Percentiles rank a stretch among this genome's conserved stretches.
These are phyloP conservation scores for Podarcis muralis DNA, from an alignment of 2,113 vertebrate species.

Conservation along the genomic window DNA sequence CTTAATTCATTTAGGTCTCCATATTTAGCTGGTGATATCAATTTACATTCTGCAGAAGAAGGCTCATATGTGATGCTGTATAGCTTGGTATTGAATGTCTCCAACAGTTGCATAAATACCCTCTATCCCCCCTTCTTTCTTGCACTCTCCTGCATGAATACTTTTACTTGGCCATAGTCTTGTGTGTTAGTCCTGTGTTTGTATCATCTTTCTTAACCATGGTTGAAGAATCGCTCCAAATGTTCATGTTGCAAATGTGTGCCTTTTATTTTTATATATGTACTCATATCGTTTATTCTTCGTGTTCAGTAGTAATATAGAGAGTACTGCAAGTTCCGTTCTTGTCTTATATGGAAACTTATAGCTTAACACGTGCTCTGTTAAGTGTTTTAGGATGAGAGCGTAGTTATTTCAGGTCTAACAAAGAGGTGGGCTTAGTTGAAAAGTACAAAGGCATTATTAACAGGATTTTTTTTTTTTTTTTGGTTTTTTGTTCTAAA, in stretches of 20 bases:
- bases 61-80: too few species aligned
- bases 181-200: background rate
- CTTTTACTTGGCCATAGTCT: background rate
- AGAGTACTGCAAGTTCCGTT: background rate
- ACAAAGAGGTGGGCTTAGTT: constrained; percentile 18
- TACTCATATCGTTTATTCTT: constrained; percentile 15
- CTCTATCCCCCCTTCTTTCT: constrained; percentile 26
- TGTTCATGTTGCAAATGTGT: background rate
- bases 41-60: background rate
- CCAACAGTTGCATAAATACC: background rate
- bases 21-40: background rate
- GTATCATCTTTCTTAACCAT: background rate
- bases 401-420: constrained; percentile 14
- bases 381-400: constrained; percentile 25
- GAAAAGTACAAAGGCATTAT: constrained; percentile 41
- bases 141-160: background rate
- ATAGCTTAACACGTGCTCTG: background rate
- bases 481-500: constrained; percentile 70
- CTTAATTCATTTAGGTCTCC: background rate
- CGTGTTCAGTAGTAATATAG: background rate
- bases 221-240: background rate
- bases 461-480: constrained; percentile 65
- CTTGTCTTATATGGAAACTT: background rate
- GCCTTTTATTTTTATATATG: background rate
- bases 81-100: background rate